Conservation (phyloP, 2,888 invertebrate species). For the Zygaena filipendulae region DNA sequence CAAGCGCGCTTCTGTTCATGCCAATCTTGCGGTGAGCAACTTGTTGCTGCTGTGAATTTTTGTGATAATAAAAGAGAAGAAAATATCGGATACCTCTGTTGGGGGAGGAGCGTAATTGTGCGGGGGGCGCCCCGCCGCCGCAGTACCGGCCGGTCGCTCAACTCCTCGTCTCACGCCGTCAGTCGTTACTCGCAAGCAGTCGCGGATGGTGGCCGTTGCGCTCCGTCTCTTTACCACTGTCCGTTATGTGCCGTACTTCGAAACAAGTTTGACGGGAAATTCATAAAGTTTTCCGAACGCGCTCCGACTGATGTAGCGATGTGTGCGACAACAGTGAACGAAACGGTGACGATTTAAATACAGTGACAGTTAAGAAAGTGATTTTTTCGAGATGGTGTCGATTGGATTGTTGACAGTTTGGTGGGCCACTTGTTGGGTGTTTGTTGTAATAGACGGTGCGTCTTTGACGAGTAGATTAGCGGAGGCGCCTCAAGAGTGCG, state of each 20-base stretch:
- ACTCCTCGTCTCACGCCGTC: constrained; percentile 36
- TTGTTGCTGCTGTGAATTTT: constrained; percentile 66
- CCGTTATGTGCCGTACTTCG: constrained; percentile 63
- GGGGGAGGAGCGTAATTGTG: constrained; percentile 60
- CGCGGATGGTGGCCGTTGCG: constrained; percentile 33
- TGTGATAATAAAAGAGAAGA: constrained; percentile 38
- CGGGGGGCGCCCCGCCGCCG: constrained; percentile 50
- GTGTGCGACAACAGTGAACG: constrained; percentile 47
- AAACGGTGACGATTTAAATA: constrained; percentile 55
- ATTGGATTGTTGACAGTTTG: constrained; percentile 54
- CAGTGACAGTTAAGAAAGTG: constrained; percentile 60
- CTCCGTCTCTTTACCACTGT: constrained; percentile 30
- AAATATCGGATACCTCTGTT: constrained; percentile 42
- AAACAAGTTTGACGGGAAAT: constrained; percentile 69
- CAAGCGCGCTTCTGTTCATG: constrained; percentile 65
- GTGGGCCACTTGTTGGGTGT: constrained; percentile 48
- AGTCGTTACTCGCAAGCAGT: constrained; percentile 39
- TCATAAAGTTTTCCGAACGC: constrained; percentile 59
- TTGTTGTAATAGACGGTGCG: constrained; percentile 43
- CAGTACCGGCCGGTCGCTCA: constrained; percentile 58
- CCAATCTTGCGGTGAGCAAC: constrained; percentile 65
- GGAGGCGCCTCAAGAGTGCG: constrained; percentile 77
- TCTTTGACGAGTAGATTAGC: constrained; percentile 65
- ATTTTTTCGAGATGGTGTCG: constrained; percentile 53
- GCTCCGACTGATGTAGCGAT: constrained; percentile 53